Evolutionary conservation across 35 echinoderm and acorn worm genomes (phyloP).

Genomic region (Amphiura filiformis): DNA sequence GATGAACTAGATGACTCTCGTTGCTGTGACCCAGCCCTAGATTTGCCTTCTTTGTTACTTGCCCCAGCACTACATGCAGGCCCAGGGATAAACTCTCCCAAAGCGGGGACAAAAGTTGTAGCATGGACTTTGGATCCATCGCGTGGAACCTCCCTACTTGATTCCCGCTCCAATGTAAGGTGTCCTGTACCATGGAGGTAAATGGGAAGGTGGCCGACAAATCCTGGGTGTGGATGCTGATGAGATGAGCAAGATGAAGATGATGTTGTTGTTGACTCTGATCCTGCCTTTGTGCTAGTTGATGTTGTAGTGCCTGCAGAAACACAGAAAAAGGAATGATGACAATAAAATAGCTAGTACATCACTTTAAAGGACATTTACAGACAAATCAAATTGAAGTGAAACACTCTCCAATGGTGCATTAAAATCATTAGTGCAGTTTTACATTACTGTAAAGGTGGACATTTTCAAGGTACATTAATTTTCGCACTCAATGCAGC

Average conservation of each 20-base stretch:
- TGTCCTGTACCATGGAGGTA: conserved; percentile 86
- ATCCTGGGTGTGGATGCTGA: conserved; percentile 17
- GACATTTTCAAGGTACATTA: too few species aligned
- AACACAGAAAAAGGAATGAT: neutral
- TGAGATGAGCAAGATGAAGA: neutral
- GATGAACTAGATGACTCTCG: neutral
- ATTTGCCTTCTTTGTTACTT: conserved; percentile 42
- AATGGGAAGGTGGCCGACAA: conserved; percentile 61
- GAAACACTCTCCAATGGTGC: too few species aligned
- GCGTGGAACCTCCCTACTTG: conserved; percentile 53
- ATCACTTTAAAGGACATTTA: neutral
- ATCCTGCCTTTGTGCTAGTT: neutral
- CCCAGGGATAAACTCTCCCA: conserved; percentile 90
- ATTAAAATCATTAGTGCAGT: too few species aligned
- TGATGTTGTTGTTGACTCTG: neutral
- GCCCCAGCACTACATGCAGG: conserved; percentile 58
- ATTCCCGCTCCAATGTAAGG: conserved; percentile 77
- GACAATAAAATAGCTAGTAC: too few species aligned
- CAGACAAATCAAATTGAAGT: neutral
- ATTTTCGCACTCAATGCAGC: too few species aligned
- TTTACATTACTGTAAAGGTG: too few species aligned
- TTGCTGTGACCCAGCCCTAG: conserved; percentile 13
- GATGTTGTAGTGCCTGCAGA: conserved; percentile 15
- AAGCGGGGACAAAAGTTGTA: conserved; percentile 86
- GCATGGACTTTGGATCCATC: conserved; percentile 91